Percentiles rank a stretch among this genome's conserved stretches.
Evolutionary conservation across 2,888 invertebrate genomes (phyloP).

Genomic region (Anarsia innoxiella): DNA sequence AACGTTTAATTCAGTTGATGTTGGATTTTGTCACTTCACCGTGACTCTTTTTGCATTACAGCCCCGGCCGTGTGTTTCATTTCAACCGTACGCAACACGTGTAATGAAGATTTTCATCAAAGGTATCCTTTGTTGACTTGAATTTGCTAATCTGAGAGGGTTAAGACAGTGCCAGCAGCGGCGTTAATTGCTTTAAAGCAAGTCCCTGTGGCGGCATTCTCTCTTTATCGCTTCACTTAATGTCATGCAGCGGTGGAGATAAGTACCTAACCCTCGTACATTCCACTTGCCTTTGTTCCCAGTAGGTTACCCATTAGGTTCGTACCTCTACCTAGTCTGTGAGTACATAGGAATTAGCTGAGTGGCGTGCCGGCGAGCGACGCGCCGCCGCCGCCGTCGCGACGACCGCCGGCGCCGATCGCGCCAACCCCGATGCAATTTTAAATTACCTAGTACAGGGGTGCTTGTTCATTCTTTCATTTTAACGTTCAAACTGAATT

Average conservation of each 20-base stretch:
- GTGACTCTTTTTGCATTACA: too few species aligned
- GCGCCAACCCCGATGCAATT: slow-evolving; percentile 52
- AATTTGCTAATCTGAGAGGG: too few species aligned
- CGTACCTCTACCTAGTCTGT: slow-evolving; percentile 20
- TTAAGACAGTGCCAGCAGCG: too few species aligned
- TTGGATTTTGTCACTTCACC: too few species aligned
- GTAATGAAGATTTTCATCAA: too few species aligned
- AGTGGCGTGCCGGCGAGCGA: neutral
- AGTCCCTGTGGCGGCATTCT: too few species aligned
- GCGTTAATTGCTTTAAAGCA: too few species aligned
- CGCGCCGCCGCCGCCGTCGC: slow-evolving; percentile 28
- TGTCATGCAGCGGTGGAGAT: slow-evolving; percentile 1
- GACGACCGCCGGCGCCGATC: slow-evolving; percentile 29
- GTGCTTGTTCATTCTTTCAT: slow-evolving; percentile 38
- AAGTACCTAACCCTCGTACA: slow-evolving; percentile 2
- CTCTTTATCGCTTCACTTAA: slow-evolving; percentile 1
- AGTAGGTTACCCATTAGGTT: slow-evolving; percentile 16
- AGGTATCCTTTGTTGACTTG: too few species aligned
- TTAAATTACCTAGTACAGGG: slow-evolving; percentile 53
- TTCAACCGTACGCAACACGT: too few species aligned
- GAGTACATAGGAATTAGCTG: too few species aligned
- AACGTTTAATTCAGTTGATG: too few species aligned
- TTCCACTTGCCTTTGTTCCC: slow-evolving; percentile 9
- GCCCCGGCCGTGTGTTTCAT: too few species aligned
- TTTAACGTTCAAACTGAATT: slow-evolving; percentile 25